Conservation (phyloP, 2,113 vertebrate genomes). For the Hippocampus guttulatus region DNA sequence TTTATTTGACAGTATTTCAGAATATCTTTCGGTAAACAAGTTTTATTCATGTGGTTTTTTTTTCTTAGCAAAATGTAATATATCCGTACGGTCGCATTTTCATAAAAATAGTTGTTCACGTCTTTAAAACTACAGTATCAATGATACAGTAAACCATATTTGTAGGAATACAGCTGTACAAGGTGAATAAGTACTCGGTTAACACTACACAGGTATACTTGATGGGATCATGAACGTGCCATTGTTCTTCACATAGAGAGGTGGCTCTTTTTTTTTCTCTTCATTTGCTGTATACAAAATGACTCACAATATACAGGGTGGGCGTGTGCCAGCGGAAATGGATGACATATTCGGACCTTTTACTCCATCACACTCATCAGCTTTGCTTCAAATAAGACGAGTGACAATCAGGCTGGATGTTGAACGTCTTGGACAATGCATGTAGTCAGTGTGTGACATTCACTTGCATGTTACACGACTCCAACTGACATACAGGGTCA, state of each 20-base stretch:
- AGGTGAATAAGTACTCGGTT: conserved; percentile 96
- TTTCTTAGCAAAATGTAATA: conserved; percentile 99
- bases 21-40: conserved; percentile 99
- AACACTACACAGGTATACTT: conserved; percentile 99
- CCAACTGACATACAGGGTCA: no score
- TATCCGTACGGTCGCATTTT: conserved; percentile 99
- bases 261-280: conserved; percentile 35
- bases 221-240: conserved; percentile 87
- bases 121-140: conserved; percentile 97
- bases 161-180: conserved; percentile 99
- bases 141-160: conserved; percentile 99
- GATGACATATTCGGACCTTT: conserved; percentile 62
- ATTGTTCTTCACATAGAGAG: conserved; percentile 14
- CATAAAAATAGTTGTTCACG: conserved; percentile 99
- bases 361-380: conserved; percentile 1
- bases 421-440: not conserved
- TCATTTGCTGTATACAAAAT: conserved; percentile 66
- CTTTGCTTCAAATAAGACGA: not conserved
- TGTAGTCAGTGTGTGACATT: not conserved
- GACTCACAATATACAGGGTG: conserved; percentile 81
- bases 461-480: no score
- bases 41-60: conserved; percentile 70
- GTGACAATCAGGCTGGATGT: not conserved
- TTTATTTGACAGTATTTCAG: conserved; percentile 99
- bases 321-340: conserved; percentile 64